phyloP scores from a whole-genome alignment of 2,113 vertebrate species.

The Candoia aspera region DNA sequence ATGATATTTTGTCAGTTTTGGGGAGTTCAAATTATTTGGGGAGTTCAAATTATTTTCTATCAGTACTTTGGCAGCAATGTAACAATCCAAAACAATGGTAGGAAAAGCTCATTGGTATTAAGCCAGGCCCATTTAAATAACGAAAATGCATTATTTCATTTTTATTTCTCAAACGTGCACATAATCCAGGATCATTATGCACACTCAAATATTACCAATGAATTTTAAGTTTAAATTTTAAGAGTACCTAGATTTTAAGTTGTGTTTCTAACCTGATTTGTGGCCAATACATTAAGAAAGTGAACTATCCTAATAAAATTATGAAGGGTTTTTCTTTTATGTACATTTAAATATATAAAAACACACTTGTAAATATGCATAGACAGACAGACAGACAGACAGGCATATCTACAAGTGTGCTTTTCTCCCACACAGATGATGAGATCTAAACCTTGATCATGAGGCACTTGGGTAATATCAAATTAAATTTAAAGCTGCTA shows the following conservation, averaged over 20 bases:
- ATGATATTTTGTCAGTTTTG: background rate
- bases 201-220: background rate
- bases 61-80: background rate
- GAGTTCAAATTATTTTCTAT: background rate
- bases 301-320: background rate
- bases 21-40: background rate
- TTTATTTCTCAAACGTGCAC: background rate
- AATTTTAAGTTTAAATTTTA: background rate
- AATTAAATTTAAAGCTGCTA: background rate
- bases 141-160: background rate
- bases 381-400: too few relatives aligned
- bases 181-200: background rate
- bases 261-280: background rate
- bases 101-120: background rate
- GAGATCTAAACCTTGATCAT: conserved; percentile 16
- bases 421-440: conserved; percentile 4
- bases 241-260: too few relatives aligned
- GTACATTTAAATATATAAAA: too few relatives aligned
- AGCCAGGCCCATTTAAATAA: background rate
- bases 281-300: rapidly evolving
- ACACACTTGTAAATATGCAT: too few relatives aligned
- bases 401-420: background rate
- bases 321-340: background rate
- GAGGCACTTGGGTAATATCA: background rate
- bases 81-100: background rate